Evolutionary conservation across 2,888 invertebrate genomes (phyloP).

Genomic region (Chromoteleia sp.): DNA sequence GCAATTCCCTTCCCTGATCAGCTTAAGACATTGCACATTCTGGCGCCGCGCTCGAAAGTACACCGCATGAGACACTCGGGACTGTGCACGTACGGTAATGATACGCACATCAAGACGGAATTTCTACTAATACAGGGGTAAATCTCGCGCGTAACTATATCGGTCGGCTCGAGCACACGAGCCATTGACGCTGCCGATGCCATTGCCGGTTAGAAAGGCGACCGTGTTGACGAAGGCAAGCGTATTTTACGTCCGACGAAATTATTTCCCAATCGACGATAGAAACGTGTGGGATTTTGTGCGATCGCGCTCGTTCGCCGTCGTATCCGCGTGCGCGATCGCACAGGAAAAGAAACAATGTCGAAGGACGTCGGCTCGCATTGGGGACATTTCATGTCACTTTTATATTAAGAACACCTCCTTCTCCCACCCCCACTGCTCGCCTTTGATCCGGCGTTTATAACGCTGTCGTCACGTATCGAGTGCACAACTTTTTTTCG

Average conservation of each 20-base stretch:
- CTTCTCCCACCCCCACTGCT: slow-evolving; percentile 51
- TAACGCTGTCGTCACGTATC: slow-evolving; percentile 54
- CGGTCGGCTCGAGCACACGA: slow-evolving; percentile 59
- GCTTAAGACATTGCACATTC: not conserved
- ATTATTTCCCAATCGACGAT: slow-evolving; percentile 77
- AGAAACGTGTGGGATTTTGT: slow-evolving; percentile 76
- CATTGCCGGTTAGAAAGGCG: slow-evolving; percentile 80
- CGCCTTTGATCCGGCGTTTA: slow-evolving; percentile 35
- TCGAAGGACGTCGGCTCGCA: slow-evolving; percentile 70
- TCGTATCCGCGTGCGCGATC: slow-evolving; percentile 70
- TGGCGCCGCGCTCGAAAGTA: slow-evolving; percentile 14
- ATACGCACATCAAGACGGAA: slow-evolving; percentile 64
- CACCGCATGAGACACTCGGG: not conserved
- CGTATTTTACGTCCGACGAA: slow-evolving; percentile 73
- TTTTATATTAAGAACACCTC: slow-evolving; percentile 58
- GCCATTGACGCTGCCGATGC: slow-evolving; percentile 66
- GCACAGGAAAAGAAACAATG: slow-evolving; percentile 70
- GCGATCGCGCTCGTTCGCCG: slow-evolving; percentile 72
- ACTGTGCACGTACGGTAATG: slow-evolving; percentile 37
- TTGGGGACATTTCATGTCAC: slow-evolving; percentile 66
- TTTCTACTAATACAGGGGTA: slow-evolving; percentile 60
- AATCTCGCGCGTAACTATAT: slow-evolving; percentile 64
- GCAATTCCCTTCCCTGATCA: too few species aligned
- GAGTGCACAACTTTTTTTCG: slow-evolving; percentile 31
- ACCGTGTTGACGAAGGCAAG: slow-evolving; percentile 71